Evolutionary conservation across 2,888 invertebrate genomes (phyloP).

Genomic region (Pecten maximus): DNA sequence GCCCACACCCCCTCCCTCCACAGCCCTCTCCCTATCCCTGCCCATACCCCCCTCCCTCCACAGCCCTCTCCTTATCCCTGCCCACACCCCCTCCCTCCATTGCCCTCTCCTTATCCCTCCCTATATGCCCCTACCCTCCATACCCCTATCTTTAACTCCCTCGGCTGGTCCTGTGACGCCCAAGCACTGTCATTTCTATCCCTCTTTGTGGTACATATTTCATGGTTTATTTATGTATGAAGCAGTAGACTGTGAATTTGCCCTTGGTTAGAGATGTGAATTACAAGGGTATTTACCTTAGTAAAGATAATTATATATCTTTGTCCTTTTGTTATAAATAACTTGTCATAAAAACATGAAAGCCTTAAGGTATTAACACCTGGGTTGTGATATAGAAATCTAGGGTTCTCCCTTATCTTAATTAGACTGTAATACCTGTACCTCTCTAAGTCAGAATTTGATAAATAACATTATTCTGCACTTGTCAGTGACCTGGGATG

Average conservation of each 20-base stretch:
- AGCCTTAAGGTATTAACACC: background rate
- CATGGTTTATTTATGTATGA: background rate
- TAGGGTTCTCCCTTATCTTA: background rate
- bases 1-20: no score
- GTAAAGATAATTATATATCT: background rate
- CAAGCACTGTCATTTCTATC: no score
- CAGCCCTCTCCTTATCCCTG: background rate
- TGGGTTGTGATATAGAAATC: background rate
- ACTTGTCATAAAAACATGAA: background rate
- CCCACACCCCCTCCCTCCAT: constrained; percentile 22
- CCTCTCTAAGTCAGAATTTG: background rate
- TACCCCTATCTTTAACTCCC: background rate
- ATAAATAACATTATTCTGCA: no score
- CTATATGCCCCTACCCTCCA: background rate
- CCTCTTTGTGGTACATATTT: no score
- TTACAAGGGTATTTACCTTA: background rate
- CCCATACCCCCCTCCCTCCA: background rate
- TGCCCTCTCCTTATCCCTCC: background rate
- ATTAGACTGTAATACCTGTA: background rate
- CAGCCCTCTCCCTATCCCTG: no score
- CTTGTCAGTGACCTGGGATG: no score
- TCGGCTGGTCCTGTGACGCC: no score
- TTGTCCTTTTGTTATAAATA: background rate
- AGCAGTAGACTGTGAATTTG: background rate
- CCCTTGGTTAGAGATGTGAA: background rate